Evolutionary conservation across 2,797 vertebrate species (phyloP), one percentile per base, ranked within the genome.

Genomic region (Spea hammondii): DNA sequence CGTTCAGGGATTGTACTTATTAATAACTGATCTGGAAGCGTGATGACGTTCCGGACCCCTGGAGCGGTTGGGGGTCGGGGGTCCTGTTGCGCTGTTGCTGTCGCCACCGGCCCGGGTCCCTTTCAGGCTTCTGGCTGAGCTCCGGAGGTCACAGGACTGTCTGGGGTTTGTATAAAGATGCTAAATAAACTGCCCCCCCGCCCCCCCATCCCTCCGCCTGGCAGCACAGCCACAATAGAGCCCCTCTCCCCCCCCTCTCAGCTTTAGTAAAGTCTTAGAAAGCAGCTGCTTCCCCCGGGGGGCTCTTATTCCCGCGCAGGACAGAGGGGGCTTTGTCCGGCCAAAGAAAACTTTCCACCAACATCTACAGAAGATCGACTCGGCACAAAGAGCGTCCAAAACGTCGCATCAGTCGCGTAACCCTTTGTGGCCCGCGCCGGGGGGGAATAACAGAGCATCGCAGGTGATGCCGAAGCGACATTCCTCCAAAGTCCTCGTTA

Each of bases 201-300:
- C 13, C 1, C 50, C 50, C 6, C 62, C 77, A 1, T 14, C 46
- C 69, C 80, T 84, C 83, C 89, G 84, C 85, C 86, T 89, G 89
- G 89, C 89, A 80, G 78, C 86, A 89, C 90, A 91, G 87, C 88
- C 89, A 90, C 89, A 92, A 87, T 91, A 90, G 90, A 89, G 88
- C 88, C 46, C 88, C 78, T 85, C 77, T 84, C 74, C 12, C 44
- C 86, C 67, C 69, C 59, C 72, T 81, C 69, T 72, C 48, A 9
- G 70, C 69, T 62, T 67, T 51, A 47, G 47, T 45, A 53, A 49
- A 72, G 70, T 70, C 67, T 54, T 70, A 70, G 50, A 47, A 17
- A 60, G 70, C 77, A 79, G 77, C 70, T 79, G 78, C 78, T 8
- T 47, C 78, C 5, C 8, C 64, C 65, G 8, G 78, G 77, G 70